Conservation (phyloP, 1,140 invertebrate genomes). For the Acyrthosiphon pisum region DNA sequence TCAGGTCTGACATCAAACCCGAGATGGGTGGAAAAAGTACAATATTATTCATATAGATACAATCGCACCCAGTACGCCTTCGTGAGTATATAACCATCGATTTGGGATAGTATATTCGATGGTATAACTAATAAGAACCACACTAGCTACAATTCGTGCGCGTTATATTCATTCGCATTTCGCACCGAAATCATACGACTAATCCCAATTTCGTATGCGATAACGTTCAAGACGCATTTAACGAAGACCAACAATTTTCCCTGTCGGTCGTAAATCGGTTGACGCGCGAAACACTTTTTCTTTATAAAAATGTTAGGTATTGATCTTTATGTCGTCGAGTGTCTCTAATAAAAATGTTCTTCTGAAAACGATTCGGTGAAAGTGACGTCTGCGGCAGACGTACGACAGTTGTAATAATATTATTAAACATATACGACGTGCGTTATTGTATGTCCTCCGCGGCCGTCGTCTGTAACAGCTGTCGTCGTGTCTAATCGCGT, state of each 20-base stretch:
- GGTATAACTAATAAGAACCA: not conserved
- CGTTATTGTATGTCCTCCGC: not conserved
- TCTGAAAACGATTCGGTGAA: not conserved
- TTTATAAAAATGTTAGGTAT: not conserved
- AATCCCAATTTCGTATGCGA: not conserved
- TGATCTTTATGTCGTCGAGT: not conserved
- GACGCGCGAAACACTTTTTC: not conserved
- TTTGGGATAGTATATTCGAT: too few species aligned
- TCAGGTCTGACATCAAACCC: not conserved
- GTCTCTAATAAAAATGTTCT: not conserved
- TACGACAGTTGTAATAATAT: constrained; percentile 2
- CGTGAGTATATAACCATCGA: not conserved
- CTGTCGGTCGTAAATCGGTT: not conserved
- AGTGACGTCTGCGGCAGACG: constrained; percentile 3
- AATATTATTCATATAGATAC: not conserved
- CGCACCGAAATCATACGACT: not conserved
- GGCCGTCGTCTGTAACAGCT: not conserved
- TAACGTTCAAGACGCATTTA: not conserved
- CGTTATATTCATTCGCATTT: too few species aligned
- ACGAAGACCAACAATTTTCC: not conserved
- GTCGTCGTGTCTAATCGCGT: not conserved
- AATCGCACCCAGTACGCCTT: not conserved
- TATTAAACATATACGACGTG: not conserved
- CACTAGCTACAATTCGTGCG: not conserved
- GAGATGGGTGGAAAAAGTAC: not conserved